Percentiles rank a stretch among this genome's conserved stretches.
Conservation (phyloP, 2,797 vertebrate genomes). For the Triplophysa yarkandensis region DNA sequence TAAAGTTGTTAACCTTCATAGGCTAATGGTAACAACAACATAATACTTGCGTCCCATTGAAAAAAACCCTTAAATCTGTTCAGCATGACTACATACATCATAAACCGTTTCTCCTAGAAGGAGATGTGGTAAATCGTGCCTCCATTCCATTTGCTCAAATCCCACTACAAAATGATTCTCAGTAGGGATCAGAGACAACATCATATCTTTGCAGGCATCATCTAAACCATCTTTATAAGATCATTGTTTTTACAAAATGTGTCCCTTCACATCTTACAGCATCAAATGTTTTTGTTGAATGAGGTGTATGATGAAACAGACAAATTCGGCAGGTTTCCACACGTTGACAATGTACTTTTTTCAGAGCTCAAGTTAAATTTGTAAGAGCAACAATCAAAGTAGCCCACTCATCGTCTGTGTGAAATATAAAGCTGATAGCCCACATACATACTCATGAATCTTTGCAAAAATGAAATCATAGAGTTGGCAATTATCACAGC, state of each 20-base stretch:
- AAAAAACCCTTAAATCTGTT: neutral
- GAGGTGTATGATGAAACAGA: neutral
- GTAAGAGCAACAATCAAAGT: neutral
- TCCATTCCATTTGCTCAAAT: neutral
- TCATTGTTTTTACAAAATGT: neutral
- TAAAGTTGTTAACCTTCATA: neutral
- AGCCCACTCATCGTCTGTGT: neutral
- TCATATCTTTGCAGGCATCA: neutral
- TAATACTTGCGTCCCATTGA: neutral
- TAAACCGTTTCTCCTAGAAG: neutral
- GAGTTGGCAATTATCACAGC: too few species aligned
- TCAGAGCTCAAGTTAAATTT: neutral
- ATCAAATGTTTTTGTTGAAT: conserved; percentile 3
- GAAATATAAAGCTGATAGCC: neutral
- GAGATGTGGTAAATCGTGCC: neutral
- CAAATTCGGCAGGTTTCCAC: neutral
- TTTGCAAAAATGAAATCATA: neutral
- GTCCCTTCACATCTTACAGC: neutral
- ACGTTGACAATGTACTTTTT: neutral
- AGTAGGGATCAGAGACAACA: neutral
- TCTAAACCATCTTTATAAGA: neutral
- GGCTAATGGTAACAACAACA: neutral
- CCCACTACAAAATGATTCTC: neutral
- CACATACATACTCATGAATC: neutral
- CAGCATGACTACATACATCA: neutral